These are phyloP conservation scores for Uromys caudimaculatus DNA, from an alignment of 2,797 vertebrate genomes.

Conservation along the genomic window DNA sequence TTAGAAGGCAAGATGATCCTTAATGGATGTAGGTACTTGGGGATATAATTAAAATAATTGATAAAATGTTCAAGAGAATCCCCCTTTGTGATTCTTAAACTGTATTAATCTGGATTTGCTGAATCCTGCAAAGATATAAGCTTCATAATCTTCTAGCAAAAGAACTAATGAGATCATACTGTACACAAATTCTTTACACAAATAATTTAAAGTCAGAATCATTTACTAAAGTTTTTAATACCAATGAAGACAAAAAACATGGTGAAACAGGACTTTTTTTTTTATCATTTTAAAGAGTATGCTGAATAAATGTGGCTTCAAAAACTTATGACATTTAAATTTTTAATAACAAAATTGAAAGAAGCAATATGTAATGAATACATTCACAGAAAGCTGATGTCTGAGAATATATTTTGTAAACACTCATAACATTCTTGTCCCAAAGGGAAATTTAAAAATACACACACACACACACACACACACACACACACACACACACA, in stretches of 20 bases:
- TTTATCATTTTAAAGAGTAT: constrained; percentile 66
- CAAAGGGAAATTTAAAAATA: constrained; percentile 12
- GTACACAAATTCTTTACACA: constrained; percentile 77
- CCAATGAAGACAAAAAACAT: constrained; percentile 74
- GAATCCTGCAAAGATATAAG: constrained; percentile 83
- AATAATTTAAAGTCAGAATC: constrained; percentile 70
- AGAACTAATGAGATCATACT: constrained; percentile 87
- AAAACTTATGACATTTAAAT: constrained; percentile 69
- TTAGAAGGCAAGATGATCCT: constrained; percentile 70
- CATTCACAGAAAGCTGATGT: constrained; percentile 69
- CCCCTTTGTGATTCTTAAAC: constrained; percentile 80
- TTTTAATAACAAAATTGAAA: constrained; percentile 61
- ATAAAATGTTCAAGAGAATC: constrained; percentile 77
- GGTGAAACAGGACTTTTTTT: constrained; percentile 61
- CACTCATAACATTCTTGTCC: neutral
- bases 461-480: neutral
- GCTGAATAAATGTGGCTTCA: constrained; percentile 77
- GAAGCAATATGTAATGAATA: constrained; percentile 77
- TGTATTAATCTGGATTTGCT: constrained; percentile 87
- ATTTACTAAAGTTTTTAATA: constrained; percentile 76
- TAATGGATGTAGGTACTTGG: constrained; percentile 76
- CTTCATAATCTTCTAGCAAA: constrained; percentile 83
- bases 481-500: neutral
- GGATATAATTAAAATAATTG: constrained; percentile 77
- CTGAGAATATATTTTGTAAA: constrained; percentile 59